Percentiles rank a stretch among this genome's conserved stretches.
Evolutionary conservation across 2,797 vertebrate species (phyloP).

Genomic region (Columba guinea): DNA sequence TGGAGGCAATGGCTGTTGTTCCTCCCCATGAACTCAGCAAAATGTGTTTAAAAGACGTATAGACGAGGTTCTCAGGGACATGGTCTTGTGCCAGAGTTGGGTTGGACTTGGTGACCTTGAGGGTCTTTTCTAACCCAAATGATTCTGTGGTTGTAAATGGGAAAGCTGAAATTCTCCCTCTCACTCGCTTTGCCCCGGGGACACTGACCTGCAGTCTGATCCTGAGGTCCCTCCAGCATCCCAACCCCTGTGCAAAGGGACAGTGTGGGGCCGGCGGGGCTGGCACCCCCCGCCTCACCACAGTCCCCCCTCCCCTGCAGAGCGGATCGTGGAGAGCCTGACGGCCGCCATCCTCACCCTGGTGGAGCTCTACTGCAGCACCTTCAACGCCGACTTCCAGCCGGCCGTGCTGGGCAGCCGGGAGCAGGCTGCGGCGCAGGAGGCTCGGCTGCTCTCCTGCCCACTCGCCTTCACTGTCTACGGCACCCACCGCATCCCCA

Average conservation of each 20-base stretch:
- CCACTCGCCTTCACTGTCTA: conserved; percentile 89
- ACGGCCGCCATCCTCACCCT: conserved; percentile 91
- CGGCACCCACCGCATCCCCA: conserved; percentile 91
- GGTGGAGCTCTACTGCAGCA: conserved; percentile 93
- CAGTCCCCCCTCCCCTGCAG: conserved; percentile 60
- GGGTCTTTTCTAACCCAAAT: too few relatives aligned
- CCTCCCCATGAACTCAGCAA: neutral
- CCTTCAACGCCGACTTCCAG: conserved; percentile 96
- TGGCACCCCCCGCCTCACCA: neutral
- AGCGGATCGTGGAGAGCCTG: conserved; percentile 89
- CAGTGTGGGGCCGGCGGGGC: rapidly evolving
- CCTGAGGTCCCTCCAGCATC: neutral
- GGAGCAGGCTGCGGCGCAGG: conserved; percentile 77
- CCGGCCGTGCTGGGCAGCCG: conserved; percentile 75
- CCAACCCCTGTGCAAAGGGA: neutral
- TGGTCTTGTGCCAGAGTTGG: too few relatives aligned
- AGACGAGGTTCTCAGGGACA: too few relatives aligned
- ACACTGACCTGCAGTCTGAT: too few relatives aligned
- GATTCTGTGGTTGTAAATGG: too few relatives aligned
- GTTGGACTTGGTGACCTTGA: too few relatives aligned
- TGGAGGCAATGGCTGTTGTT: neutral
- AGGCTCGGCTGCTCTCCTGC: conserved; percentile 85
- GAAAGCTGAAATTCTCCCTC: neutral
- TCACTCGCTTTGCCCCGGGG: rapidly evolving
- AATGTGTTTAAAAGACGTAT: neutral